Conservation (phyloP, 2,113 vertebrate species). For the Lipotes vexillifer region DNA sequence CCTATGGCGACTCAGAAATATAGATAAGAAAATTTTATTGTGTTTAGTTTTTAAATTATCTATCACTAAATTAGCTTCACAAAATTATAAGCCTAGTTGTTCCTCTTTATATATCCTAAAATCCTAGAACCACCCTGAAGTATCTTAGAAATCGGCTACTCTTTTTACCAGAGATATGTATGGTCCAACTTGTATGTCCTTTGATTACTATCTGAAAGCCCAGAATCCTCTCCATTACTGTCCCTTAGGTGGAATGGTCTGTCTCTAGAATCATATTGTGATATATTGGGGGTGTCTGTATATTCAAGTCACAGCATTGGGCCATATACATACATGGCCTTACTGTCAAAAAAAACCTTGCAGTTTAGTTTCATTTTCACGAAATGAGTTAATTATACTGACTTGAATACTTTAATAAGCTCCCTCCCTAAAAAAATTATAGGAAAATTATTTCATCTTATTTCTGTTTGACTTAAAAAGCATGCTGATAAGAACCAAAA, state of each 20-base stretch:
- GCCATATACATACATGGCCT: too few species aligned
- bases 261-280: not conserved
- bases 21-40: not conserved
- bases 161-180: not conserved
- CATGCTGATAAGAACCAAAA: not conserved
- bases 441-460: not conserved
- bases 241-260: not conserved
- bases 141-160: not conserved
- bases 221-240: not conserved
- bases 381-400: not conserved
- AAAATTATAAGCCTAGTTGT: not conserved
- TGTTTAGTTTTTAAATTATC: not conserved
- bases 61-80: not conserved
- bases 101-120: not conserved
- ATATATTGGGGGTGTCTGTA: not conserved
- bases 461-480: slow-evolving; percentile 19
- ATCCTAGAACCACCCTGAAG: not conserved
- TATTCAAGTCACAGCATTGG: not conserved
- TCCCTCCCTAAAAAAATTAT: not conserved
- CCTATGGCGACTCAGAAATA: not conserved
- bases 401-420: slow-evolving; percentile 8
- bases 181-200: not conserved
- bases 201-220: not conserved
- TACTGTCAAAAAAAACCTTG: not conserved
- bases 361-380: not conserved